Percentiles rank a stretch among this genome's conserved stretches.
These are phyloP conservation scores for Drosophila athabasca DNA, from an alignment of 1,140 invertebrate genomes.

Conservation along the genomic window DNA sequence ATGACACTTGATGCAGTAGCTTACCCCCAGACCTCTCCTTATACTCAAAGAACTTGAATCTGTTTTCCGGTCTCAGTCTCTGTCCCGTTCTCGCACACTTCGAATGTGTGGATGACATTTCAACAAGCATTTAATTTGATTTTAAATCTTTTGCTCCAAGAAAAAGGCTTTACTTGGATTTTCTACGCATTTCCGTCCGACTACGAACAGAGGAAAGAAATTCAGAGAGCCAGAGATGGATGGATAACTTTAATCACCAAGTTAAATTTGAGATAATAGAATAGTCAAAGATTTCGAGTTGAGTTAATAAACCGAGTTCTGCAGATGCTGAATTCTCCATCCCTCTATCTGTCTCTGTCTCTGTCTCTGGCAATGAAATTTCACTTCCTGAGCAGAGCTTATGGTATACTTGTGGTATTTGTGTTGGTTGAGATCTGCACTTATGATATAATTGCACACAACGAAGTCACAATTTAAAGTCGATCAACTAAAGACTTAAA, in stretches of 20 bases:
- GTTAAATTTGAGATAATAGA: constrained; percentile 45
- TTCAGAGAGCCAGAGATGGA: neutral
- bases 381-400: too few species aligned
- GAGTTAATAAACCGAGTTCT: constrained; percentile 41
- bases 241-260: constrained; percentile 45
- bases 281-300: constrained; percentile 42
- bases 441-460: too few species aligned
- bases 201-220: neutral
- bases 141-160: constrained; percentile 58
- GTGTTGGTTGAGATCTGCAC: too few species aligned
- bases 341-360: neutral
- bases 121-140: constrained; percentile 78
- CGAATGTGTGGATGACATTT: constrained; percentile 57
- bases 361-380: too few species aligned
- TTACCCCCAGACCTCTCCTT: constrained; percentile 7
- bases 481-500: too few species aligned
- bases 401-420: too few species aligned
- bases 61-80: constrained; percentile 36
- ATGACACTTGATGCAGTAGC: constrained; percentile 65
- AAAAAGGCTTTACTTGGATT: constrained; percentile 38
- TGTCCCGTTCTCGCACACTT: constrained; percentile 5
- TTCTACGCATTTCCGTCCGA: neutral
- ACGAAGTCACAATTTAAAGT: too few species aligned
- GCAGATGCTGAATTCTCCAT: constrained; percentile 14
- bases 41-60: constrained; percentile 37